Evolutionary conservation across 2,113 vertebrate species (phyloP).

Genomic region (Noturus placidus): DNA sequence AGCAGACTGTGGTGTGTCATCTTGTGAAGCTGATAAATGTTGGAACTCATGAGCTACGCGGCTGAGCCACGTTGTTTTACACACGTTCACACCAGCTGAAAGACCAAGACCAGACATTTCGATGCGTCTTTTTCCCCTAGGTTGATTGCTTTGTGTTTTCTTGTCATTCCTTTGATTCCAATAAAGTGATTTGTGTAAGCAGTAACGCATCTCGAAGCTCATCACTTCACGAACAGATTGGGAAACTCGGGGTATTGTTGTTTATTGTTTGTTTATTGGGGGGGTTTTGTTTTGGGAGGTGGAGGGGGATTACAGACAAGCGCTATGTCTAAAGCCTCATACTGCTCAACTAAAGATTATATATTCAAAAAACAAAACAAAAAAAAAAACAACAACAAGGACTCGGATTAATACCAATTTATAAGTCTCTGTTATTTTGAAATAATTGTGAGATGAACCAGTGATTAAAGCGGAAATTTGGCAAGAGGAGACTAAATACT

Average conservation of each 20-base stretch:
- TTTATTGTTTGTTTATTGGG: neutral
- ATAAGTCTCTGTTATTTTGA: no score
- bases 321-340: neutral
- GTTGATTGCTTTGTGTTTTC: conserved; percentile 64
- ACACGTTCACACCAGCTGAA: conserved; percentile 57
- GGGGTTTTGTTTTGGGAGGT: neutral
- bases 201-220: conserved; percentile 24
- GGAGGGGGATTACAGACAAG: neutral
- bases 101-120: conserved; percentile 53
- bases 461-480: neutral
- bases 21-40: conserved; percentile 50
- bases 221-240: conserved; percentile 4
- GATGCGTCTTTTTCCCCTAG: conserved; percentile 49
- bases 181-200: conserved; percentile 69
- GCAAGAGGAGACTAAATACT: neutral
- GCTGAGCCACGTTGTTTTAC: conserved; percentile 49
- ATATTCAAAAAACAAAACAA: no score
- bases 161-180: conserved; percentile 63
- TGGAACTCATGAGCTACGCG: conserved; percentile 46
- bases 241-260: neutral
- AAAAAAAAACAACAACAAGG: neutral
- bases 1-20: conserved; percentile 55
- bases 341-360: neutral
- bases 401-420: neutral
- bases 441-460: neutral